These are phyloP conservation scores for Drosophila gunungcola DNA, from an alignment of 1,140 invertebrate genomes.

Conservation along the genomic window DNA sequence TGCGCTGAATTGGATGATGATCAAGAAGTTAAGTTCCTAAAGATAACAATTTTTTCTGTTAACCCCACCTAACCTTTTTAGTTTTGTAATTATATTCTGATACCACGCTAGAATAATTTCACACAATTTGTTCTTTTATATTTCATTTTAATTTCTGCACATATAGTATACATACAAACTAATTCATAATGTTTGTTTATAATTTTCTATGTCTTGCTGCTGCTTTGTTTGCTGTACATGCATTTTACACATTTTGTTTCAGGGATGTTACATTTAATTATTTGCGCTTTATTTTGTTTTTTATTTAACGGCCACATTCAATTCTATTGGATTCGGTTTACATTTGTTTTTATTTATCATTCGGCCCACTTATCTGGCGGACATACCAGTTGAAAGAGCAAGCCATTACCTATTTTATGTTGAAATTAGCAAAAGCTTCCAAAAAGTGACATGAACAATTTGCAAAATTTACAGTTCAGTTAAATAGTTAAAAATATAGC, in stretches of 20 bases:
- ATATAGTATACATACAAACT: constrained; percentile 76
- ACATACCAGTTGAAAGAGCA: constrained; percentile 48
- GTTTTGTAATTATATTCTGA: too few relatives aligned
- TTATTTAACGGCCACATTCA: constrained; percentile 34
- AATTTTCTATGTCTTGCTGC: constrained; percentile 52
- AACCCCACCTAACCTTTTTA: background rate
- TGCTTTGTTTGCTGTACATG: constrained; percentile 48
- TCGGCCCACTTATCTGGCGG: constrained; percentile 5
- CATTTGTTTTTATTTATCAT: constrained; percentile 17
- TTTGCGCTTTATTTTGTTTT: constrained; percentile 7
- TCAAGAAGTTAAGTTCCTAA: too few relatives aligned
- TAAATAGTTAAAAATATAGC: background rate
- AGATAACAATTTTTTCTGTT: too few relatives aligned
- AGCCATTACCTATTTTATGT: constrained; percentile 16
- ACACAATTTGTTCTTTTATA: constrained; percentile 16
- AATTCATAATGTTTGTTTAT: constrained; percentile 64
- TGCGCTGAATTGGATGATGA: too few relatives aligned
- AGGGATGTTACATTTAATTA: constrained; percentile 30
- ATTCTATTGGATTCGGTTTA: constrained; percentile 34
- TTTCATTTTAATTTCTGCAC: constrained; percentile 75
- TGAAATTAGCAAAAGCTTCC: constrained; percentile 40
- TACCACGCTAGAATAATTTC: background rate
- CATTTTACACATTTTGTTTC: constrained; percentile 47
- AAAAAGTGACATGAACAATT: constrained; percentile 37
- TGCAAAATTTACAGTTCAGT: constrained; percentile 23